Evolutionary conservation across 2,888 invertebrate genomes (phyloP).

Genomic region (Tipula confusa): DNA sequence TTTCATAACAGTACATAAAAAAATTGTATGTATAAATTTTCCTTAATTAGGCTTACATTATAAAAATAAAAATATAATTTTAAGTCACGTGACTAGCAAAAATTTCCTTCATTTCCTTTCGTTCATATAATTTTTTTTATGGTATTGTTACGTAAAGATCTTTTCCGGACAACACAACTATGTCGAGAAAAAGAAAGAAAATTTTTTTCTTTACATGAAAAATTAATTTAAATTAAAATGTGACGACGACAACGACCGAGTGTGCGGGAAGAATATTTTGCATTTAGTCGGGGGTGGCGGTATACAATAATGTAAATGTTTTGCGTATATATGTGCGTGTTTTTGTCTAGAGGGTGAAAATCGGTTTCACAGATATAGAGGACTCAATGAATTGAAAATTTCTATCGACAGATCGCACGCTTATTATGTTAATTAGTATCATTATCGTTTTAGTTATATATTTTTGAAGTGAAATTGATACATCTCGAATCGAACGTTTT

Average conservation of each 20-base stretch:
- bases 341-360: neutral
- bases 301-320: neutral
- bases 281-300: neutral
- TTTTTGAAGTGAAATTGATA: neutral
- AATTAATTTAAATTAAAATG: conserved; percentile 6
- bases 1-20: neutral
- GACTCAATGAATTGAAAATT: neutral
- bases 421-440: neutral
- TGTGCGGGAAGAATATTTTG: neutral
- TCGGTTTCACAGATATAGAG: neutral
- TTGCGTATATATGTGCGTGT: neutral
- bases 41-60: conserved; percentile 9
- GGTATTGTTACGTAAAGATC: neutral
- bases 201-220: neutral
- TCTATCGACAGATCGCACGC: neutral
- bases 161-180: conserved; percentile 7
- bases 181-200: neutral
- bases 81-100: conserved; percentile 1
- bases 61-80: neutral
- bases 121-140: no score
- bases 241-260: no score
- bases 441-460: neutral
- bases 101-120: neutral
- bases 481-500: neutral
- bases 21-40: neutral